Evolutionary conservation across 2,113 vertebrate species (phyloP).

Genomic region (Cololabis saira): DNA sequence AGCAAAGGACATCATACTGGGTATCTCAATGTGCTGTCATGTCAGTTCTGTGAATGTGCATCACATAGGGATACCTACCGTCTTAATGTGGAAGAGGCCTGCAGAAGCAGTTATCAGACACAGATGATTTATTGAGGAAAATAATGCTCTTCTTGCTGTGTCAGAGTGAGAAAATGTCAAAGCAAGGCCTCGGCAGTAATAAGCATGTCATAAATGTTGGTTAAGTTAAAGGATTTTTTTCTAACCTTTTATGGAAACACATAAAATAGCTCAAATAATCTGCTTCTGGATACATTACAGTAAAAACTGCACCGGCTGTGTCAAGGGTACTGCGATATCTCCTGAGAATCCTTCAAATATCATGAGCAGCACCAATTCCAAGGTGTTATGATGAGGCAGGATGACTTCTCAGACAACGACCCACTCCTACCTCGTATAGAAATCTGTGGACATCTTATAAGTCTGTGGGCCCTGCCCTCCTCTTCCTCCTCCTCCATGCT

Average conservation of each 20-base stretch:
- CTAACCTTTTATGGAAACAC: slow-evolving; percentile 33
- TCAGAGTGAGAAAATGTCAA: slow-evolving; percentile 35
- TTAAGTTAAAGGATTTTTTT: slow-evolving; percentile 38
- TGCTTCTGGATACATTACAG: slow-evolving; percentile 15
- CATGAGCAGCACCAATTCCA: slow-evolving; percentile 62
- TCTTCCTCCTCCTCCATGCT: slow-evolving; percentile 15
- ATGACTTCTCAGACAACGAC: slow-evolving; percentile 46
- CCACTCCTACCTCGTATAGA: slow-evolving; percentile 33
- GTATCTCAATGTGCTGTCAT: slow-evolving; percentile 55
- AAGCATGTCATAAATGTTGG: slow-evolving; percentile 38
- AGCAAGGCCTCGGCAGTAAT: slow-evolving; percentile 23
- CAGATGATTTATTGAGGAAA: slow-evolving; percentile 31
- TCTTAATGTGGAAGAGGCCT: slow-evolving; percentile 50
- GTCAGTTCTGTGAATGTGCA: slow-evolving; percentile 29
- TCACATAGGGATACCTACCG: slow-evolving; percentile 27
- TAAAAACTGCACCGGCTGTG: slow-evolving; percentile 25
- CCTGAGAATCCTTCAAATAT: slow-evolving; percentile 62
- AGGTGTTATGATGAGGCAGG: slow-evolving; percentile 68
- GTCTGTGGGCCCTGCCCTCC: slow-evolving; percentile 50
- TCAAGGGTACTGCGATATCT: slow-evolving; percentile 53
- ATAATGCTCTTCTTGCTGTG: slow-evolving; percentile 34
- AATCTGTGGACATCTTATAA: slow-evolving; percentile 60
- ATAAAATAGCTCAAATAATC: slow-evolving; percentile 43
- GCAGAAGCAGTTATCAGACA: slow-evolving; percentile 45
- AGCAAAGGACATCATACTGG: slow-evolving; percentile 62